Evolutionary conservation across 30 jellyfish, hydroid and myxozoan species (phyloP), one percentile per base, ranked within the genome.

Genomic region (Chrysaora quinquecirrha): DNA sequence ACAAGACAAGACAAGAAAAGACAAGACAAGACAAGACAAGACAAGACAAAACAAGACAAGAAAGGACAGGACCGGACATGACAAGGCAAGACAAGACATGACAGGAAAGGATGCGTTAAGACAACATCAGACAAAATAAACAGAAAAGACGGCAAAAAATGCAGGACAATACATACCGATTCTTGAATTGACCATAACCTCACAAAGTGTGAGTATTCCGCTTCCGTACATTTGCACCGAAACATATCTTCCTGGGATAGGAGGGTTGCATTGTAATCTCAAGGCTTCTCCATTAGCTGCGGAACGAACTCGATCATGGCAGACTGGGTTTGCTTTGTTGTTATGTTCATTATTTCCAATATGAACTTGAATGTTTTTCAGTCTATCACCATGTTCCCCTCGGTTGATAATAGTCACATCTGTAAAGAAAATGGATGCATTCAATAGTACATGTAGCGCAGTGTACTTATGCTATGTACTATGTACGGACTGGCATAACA

Each of bases 221-320:
- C 68, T 64, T 38, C 97, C 97, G 50, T 68, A 87, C 97, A 94
- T 87, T 64, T 94, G 97, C 28, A 94, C 86, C 6, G 97, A 91
- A 27, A 94, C 99, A 62, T 56, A 94, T 78, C 95, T 63, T 11
- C 99, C 99, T 1, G 99, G 97, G 48, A 94, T 87, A 10, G 99
- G 99, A 3, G 99, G 99, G 71, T 87, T 84, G 64, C 99, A 94
- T 67, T 87, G 96, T 76, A 87, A 60, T 25, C 99, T 89, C 18
- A 94, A 78, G 1, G 99, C 99, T 74, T 94, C 99, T 2, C 96
- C 99, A 52, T 94, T 93, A 20, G 76, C 73, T 9, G 99, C 97
- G 10, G 24, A 66, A 14, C 92, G 83, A 27, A 94, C 96, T 16
- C 95, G 88, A 77, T 94, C 99, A 66, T 94, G 97, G 48, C 99